These are phyloP conservation scores for Portevinia maculata DNA, from an alignment of 2,888 invertebrate genomes.

Conservation along the genomic window DNA sequence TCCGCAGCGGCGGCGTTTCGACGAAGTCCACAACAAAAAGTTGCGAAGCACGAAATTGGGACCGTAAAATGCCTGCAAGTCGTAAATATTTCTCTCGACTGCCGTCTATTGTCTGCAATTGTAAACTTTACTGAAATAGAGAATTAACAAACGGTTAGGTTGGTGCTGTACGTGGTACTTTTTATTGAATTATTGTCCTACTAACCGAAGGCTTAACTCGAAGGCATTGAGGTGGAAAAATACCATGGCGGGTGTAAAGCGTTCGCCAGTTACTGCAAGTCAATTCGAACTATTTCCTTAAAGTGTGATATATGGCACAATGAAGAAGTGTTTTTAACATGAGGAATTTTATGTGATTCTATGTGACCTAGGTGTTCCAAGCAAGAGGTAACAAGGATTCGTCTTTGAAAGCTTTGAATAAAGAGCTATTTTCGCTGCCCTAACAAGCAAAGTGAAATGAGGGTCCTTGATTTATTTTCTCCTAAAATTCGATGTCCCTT, in stretches of 20 bases:
- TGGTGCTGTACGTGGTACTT: not conserved
- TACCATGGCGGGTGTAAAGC: not conserved
- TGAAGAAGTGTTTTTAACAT: not conserved
- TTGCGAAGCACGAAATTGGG: constrained; percentile 29
- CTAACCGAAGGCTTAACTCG: not conserved
- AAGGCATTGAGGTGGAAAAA: not conserved
- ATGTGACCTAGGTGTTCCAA: too few species aligned
- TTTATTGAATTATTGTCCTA: constrained; percentile 17
- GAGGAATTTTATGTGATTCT: too few species aligned
- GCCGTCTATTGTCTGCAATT: constrained; percentile 31
- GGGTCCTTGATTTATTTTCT: too few species aligned
- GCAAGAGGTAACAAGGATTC: too few species aligned
- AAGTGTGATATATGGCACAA: not conserved
- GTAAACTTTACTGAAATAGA: constrained; percentile 2
- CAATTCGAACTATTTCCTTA: not conserved
- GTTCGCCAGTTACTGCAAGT: not conserved
- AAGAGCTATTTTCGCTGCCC: too few species aligned
- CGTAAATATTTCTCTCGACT: constrained; percentile 36
- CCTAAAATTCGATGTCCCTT: too few species aligned
- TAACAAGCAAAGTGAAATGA: too few species aligned
- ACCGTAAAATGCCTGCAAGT: constrained; percentile 43
- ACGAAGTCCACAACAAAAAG: constrained; percentile 8
- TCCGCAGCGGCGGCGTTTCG: not conserved
- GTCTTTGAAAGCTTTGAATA: too few species aligned
- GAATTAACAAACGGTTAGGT: not conserved